phyloP scores from a whole-genome alignment of 2,797 vertebrate species.

The Urocyon cinereoargenteus region DNA sequence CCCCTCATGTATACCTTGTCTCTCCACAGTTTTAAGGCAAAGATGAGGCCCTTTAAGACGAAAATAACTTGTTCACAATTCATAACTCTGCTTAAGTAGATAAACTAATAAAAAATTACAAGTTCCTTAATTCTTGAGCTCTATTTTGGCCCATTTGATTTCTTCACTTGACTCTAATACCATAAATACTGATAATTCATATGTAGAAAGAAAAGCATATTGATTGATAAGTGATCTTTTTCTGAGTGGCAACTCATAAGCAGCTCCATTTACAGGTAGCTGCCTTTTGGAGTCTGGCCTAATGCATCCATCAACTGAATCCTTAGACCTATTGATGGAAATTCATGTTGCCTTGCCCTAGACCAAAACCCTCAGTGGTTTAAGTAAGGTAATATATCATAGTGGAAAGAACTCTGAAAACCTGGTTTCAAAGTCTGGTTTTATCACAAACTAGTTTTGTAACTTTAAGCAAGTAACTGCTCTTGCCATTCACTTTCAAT shows the following conservation, averaged over 20 bases:
- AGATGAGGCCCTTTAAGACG: not conserved
- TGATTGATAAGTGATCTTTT: not conserved
- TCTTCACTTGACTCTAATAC: slow-evolving; percentile 30
- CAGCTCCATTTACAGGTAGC: not conserved
- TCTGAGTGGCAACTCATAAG: not conserved
- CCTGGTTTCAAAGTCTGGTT: not conserved
- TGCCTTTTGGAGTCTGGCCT: not conserved
- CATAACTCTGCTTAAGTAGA: slow-evolving; percentile 17
- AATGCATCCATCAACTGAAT: not conserved
- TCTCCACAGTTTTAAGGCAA: slow-evolving; percentile 16
- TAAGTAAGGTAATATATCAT: not conserved
- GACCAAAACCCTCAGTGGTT: not conserved
- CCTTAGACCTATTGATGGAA: not conserved
- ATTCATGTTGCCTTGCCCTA: not conserved
- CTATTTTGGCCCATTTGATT: slow-evolving; percentile 31
- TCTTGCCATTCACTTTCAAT: slow-evolving; percentile 1
- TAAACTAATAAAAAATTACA: not conserved
- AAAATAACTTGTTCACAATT: slow-evolving; percentile 51
- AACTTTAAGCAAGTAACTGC: not conserved
- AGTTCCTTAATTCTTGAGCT: slow-evolving; percentile 16
- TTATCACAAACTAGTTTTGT: not conserved
- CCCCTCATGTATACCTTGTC: too few species aligned
- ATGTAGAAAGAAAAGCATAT: not conserved
- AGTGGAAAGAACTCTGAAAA: not conserved
- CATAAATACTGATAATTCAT: not conserved